phyloP scores from a whole-genome alignment of 2,797 vertebrate species.

The Emydoidea blandingii region DNA sequence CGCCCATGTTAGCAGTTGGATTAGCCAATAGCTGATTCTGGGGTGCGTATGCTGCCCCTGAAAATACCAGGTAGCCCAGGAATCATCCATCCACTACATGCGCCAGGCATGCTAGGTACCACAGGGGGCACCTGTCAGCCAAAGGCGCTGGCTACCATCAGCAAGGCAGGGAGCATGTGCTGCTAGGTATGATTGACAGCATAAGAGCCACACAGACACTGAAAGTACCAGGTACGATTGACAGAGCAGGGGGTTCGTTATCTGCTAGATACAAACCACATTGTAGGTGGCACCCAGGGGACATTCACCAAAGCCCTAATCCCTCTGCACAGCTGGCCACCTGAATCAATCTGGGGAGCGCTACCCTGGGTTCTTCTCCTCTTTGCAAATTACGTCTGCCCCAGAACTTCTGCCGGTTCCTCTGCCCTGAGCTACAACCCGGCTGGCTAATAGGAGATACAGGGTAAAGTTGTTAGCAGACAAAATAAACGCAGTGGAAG shows the following conservation, averaged over 20 bases:
- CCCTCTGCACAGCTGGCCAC: background rate
- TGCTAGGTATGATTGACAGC: background rate
- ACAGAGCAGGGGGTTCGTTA: background rate
- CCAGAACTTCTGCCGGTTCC: background rate
- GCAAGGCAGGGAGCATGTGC: background rate
- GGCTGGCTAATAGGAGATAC: background rate
- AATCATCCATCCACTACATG: background rate
- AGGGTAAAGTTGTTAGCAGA: background rate
- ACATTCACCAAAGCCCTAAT: background rate
- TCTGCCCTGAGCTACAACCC: background rate
- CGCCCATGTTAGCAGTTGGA: background rate
- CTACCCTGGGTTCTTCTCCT: background rate
- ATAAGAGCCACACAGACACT: background rate
- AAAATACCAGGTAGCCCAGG: background rate
- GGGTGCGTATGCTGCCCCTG: background rate
- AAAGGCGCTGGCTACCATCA: background rate
- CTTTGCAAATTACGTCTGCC: background rate
- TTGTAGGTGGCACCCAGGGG: background rate
- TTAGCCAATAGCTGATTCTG: background rate
- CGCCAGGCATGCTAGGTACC: background rate
- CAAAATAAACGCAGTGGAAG: background rate
- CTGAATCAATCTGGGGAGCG: background rate
- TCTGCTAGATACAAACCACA: background rate
- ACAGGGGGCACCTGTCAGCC: background rate
- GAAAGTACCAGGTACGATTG: background rate